These are phyloP conservation scores for Sminthurinus aureus DNA, from an alignment of 2,888 invertebrate genomes.

Conservation along the genomic window DNA sequence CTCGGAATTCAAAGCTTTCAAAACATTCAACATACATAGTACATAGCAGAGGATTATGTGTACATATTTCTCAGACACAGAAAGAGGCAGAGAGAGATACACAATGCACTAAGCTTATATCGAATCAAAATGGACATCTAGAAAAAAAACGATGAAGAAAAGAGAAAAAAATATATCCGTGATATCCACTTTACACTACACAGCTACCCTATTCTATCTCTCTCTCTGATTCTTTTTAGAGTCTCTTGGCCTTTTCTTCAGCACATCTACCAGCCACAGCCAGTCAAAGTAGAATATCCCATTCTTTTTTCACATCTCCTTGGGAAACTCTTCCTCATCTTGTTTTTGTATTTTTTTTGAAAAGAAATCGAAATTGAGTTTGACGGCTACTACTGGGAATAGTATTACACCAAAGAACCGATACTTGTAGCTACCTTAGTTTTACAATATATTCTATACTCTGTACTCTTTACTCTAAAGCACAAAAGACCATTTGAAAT, in stretches of 20 bases:
- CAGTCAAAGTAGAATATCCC: not conserved
- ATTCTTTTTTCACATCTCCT: constrained; percentile 7
- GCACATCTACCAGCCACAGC: not conserved
- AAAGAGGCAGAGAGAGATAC: constrained; percentile 7
- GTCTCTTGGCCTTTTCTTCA: not conserved
- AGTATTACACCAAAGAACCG: no score
- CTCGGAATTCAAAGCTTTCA: no score
- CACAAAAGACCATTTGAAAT: no score
- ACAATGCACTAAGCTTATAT: constrained; percentile 27
- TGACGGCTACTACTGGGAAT: not conserved
- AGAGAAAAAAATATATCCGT: not conserved
- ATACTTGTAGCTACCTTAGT: no score
- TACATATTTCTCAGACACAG: not conserved
- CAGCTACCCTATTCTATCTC: constrained; percentile 3
- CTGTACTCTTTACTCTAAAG: no score
- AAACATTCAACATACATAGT: no score
- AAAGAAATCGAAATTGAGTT: constrained; percentile 17
- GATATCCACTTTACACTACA: constrained; percentile 1
- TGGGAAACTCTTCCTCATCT: no score
- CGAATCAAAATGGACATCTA: constrained; percentile 30
- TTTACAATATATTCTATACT: no score
- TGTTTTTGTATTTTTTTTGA: not conserved
- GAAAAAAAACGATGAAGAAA: not conserved
- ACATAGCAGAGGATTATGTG: not conserved
- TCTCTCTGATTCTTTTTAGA: not conserved